Conservation (phyloP, 2,888 invertebrate genomes). For the Stenodera caucasica region DNA sequence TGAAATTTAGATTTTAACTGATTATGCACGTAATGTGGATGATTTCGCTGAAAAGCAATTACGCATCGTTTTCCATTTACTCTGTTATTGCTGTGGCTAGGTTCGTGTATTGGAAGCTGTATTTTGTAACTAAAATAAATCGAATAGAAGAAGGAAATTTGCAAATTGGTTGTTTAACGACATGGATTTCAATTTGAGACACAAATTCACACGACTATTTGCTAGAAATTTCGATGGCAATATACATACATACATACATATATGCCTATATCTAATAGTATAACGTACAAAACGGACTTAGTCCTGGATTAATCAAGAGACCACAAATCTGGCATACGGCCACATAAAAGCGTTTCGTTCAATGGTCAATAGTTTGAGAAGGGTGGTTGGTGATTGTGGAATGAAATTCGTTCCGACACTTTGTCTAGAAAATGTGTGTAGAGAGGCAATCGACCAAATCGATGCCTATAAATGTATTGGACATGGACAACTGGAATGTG, state of each 20-base stretch:
- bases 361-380: slow-evolving; percentile 23
- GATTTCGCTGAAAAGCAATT: slow-evolving; percentile 4
- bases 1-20: slow-evolving; percentile 8
- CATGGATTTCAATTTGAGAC: slow-evolving; percentile 39
- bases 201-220: slow-evolving; percentile 23
- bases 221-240: neutral
- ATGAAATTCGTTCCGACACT: slow-evolving; percentile 10
- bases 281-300: slow-evolving; percentile 33
- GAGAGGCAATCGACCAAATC: slow-evolving; percentile 1
- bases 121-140: slow-evolving; percentile 51
- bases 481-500: slow-evolving; percentile 2
- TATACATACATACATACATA: no score
- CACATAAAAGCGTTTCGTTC: slow-evolving; percentile 49
- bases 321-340: slow-evolving; percentile 51
- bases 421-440: neutral
- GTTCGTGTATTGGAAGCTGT: slow-evolving; percentile 30
- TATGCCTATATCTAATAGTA: no score
- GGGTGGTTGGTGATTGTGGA: neutral
- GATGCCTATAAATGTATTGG: neutral
- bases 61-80: slow-evolving; percentile 7
- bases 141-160: no score
- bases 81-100: slow-evolving; percentile 26
- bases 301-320: slow-evolving; percentile 53
- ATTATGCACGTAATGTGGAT: slow-evolving; percentile 29
- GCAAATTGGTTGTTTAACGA: no score